These are phyloP conservation scores for Saguinus imperator DNA, from an alignment of 2,113 vertebrate genomes.

Conservation along the genomic window DNA sequence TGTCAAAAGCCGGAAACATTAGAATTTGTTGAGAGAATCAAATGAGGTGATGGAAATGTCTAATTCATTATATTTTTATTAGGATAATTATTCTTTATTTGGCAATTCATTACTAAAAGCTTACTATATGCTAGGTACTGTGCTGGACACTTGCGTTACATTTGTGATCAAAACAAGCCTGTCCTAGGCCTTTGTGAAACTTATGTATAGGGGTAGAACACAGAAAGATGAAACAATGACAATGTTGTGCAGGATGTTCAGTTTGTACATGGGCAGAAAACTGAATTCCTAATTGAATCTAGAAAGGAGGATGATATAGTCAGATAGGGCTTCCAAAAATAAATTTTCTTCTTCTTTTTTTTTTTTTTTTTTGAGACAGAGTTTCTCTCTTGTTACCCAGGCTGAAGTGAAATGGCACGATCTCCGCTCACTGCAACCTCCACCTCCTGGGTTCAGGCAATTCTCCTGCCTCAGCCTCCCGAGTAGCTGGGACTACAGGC, in stretches of 20 bases:
- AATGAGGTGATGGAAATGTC: neutral
- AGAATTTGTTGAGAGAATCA: neutral
- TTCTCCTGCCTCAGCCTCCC: too few species aligned
- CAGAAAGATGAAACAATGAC: neutral
- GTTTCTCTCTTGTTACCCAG: too few species aligned
- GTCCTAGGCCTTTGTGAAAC: neutral
- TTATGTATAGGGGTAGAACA: neutral
- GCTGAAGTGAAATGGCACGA: too few species aligned
- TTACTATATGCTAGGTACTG: neutral
- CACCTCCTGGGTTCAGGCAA: too few species aligned
- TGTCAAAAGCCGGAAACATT: neutral
- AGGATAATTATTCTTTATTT: neutral
- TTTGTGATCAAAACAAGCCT: neutral
- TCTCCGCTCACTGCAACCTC: too few species aligned
- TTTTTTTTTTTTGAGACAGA: too few species aligned
- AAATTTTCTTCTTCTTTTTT: neutral
- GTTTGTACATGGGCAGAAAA: neutral
- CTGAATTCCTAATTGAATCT: neutral
- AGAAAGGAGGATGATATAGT: neutral
- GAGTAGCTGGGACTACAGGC: too few species aligned
- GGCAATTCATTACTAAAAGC: neutral
- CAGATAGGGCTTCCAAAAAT: neutral
- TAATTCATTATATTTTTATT: neutral
- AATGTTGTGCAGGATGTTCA: neutral
- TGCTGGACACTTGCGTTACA: neutral